Evolutionary conservation across 2,797 vertebrate species (phyloP).

Genomic region (Coregonus ussuriensis): DNA sequence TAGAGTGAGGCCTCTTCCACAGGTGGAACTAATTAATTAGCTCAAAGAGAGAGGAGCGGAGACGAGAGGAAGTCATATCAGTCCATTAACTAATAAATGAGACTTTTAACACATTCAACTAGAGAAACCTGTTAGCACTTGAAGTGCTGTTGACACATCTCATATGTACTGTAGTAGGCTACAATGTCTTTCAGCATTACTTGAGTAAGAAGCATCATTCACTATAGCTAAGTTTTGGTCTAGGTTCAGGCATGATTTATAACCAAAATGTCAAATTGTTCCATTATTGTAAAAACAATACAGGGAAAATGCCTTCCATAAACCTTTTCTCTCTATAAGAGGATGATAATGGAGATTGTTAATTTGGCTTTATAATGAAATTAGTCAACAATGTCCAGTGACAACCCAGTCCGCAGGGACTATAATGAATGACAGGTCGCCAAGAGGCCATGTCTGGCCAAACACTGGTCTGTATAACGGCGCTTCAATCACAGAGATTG

Average conservation of each 20-base stretch:
- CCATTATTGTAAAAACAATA: neutral
- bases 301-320: neutral
- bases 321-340: neutral
- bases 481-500: slow-evolving; percentile 30
- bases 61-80: neutral
- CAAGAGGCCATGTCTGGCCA: neutral
- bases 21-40: slow-evolving; percentile 36
- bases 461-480: neutral
- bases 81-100: neutral
- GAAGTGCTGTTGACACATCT: neutral
- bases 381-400: neutral
- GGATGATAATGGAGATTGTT: neutral
- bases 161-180: neutral
- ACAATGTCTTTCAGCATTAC: neutral
- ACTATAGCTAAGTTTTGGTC: neutral
- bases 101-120: slow-evolving; percentile 1
- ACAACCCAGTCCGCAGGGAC: neutral
- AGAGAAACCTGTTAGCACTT: neutral
- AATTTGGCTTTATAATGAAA: neutral
- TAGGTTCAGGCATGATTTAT: neutral
- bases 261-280: neutral
- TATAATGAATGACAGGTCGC: neutral
- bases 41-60: neutral
- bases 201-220: neutral
- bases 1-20: slow-evolving; percentile 12